Evolutionary conservation across 2,888 invertebrate genomes (phyloP).

Genomic region (Stenichneumon culpator): DNA sequence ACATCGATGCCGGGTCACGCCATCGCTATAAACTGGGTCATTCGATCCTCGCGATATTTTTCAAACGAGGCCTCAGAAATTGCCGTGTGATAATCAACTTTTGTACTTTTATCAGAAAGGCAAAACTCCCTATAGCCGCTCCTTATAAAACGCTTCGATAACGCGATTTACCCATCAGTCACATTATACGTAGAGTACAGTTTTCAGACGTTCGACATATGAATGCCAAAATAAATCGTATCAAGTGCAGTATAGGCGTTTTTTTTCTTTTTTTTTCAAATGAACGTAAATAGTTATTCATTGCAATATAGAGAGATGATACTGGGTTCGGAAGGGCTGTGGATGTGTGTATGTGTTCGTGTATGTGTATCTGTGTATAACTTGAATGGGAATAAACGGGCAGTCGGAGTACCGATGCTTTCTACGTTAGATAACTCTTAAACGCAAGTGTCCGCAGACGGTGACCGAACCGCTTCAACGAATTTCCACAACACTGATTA

Average conservation of each 20-base stretch:
- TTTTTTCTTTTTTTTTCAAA: neutral
- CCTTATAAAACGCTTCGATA: neutral
- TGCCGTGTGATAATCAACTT: neutral
- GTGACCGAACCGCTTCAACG: slow-evolving; percentile 16
- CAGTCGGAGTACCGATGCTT: slow-evolving; percentile 31
- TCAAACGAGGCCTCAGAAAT: neutral
- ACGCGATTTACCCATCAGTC: slow-evolving; percentile 7
- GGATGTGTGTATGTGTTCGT: slow-evolving; percentile 20
- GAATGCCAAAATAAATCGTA: neutral
- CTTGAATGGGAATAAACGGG: neutral
- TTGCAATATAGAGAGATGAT: slow-evolving; percentile 24
- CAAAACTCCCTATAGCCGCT: slow-evolving; percentile 7
- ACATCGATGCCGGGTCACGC: neutral
- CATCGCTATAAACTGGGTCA: neutral
- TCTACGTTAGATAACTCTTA: slow-evolving; percentile 5
- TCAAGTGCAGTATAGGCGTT: neutral
- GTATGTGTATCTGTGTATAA: slow-evolving; percentile 5
- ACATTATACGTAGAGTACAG: neutral
- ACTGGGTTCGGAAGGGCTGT: slow-evolving; percentile 21
- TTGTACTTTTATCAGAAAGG: slow-evolving; percentile 19
- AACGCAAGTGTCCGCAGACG: slow-evolving; percentile 16
- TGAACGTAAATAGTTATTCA: slow-evolving; percentile 27
- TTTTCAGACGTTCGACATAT: neutral
- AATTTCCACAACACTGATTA: slow-evolving; percentile 27
- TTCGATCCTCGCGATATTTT: neutral